Conservation (phyloP, 2,888 invertebrate species). For the Stomorhina lunata region DNA sequence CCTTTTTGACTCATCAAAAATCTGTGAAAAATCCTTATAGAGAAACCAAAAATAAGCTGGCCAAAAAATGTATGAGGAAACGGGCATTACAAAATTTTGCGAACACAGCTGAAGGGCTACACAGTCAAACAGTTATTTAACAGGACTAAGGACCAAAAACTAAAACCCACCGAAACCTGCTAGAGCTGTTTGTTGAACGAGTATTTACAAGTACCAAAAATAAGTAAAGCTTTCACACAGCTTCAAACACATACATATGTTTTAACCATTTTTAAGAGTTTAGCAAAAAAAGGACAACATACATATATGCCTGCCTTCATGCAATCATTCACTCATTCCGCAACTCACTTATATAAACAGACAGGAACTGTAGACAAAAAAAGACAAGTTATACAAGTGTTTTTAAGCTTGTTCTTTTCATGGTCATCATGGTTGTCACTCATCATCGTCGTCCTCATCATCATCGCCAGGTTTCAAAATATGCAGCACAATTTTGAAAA, state of each 20-base stretch:
- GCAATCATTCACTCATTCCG: not conserved
- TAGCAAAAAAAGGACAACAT: slow-evolving; percentile 3
- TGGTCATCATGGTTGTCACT: slow-evolving; percentile 71
- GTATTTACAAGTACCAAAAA: not conserved
- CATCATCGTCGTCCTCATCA: slow-evolving; percentile 53
- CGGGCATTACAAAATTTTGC: slow-evolving; percentile 14
- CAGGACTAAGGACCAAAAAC: not conserved
- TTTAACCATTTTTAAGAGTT: slow-evolving; percentile 21
- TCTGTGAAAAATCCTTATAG: slow-evolving; percentile 45
- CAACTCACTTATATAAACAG: slow-evolving; percentile 1
- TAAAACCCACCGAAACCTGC: too few relatives aligned
- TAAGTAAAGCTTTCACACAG: slow-evolving; percentile 1
- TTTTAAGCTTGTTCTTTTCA: slow-evolving; percentile 70
- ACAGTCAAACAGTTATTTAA: not conserved
- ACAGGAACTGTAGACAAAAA: not conserved
- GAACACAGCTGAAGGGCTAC: not conserved
- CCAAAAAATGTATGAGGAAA: slow-evolving; percentile 40
- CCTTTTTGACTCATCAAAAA: slow-evolving; percentile 45
- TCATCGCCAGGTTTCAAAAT: slow-evolving; percentile 12
- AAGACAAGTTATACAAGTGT: slow-evolving; percentile 49
- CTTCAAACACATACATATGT: slow-evolving; percentile 27
- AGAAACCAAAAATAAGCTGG: slow-evolving; percentile 50
- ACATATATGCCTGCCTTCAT: not conserved
- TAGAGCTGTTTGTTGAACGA: too few relatives aligned
- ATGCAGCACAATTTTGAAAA: too few relatives aligned